phyloP scores from a whole-genome alignment of 2,113 vertebrate genomes.

The Xenopus laevis region DNA sequence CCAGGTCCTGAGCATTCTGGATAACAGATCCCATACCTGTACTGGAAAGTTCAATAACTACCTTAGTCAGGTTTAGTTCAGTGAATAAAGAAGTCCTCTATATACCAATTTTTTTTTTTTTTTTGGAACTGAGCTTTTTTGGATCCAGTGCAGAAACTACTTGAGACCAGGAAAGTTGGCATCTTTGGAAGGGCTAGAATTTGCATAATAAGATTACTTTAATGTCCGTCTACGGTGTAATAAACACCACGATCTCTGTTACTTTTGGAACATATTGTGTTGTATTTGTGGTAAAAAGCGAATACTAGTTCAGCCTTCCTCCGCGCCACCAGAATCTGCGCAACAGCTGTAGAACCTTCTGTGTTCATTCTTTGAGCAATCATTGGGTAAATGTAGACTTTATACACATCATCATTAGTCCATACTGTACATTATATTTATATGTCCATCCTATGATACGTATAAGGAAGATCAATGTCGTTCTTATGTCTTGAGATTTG shows the following conservation, averaged over 20 bases:
- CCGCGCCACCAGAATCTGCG: constrained; percentile 1
- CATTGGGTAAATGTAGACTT: constrained; percentile 6
- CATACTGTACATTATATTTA: too few species aligned
- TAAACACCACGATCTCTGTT: constrained; percentile 11
- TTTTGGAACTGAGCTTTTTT: neutral
- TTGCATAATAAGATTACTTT: constrained; percentile 24
- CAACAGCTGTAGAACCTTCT: constrained; percentile 28
- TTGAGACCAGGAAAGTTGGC: neutral
- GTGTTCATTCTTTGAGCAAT: constrained; percentile 10
- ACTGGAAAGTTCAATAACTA: too few species aligned
- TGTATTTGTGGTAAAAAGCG: constrained; percentile 20
- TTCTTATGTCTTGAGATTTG: too few species aligned
- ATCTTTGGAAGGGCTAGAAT: neutral
- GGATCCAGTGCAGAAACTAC: neutral
- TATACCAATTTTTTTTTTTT: too few species aligned
- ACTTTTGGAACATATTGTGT: constrained; percentile 18
- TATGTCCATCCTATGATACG: too few species aligned
- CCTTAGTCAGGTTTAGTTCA: too few species aligned
- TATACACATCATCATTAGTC: neutral
- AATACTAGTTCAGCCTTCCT: constrained; percentile 8
- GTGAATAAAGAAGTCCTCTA: too few species aligned
- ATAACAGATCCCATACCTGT: too few species aligned
- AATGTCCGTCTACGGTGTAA: constrained; percentile 29
- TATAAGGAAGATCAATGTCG: too few species aligned
- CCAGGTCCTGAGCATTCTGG: too few species aligned